Conservation (phyloP, 2,888 invertebrate species). For the Drosophila colorata region DNA sequence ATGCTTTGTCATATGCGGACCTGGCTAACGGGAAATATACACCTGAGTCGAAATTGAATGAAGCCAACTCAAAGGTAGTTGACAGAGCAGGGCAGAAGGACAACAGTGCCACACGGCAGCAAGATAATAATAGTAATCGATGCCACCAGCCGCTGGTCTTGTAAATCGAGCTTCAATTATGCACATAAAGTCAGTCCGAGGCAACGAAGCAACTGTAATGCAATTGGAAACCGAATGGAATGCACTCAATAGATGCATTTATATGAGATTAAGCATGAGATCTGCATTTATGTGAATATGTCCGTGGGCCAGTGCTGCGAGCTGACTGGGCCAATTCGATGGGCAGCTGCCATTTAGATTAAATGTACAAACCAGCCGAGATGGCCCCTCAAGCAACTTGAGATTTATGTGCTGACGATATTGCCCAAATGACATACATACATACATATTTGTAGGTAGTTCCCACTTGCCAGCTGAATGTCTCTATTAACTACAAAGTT, state of each 20-base stretch:
- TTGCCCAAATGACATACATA: conserved; percentile 3
- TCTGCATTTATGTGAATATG: conserved; percentile 2
- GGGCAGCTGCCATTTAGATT: conserved; percentile 24
- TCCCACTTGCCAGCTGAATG: conserved; percentile 27
- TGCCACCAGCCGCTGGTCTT: conserved; percentile 23
- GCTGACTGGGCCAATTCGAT: conserved; percentile 16
- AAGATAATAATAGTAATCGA: conserved; percentile 54
- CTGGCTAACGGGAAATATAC: conserved; percentile 10
- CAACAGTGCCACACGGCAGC: conserved; percentile 7
- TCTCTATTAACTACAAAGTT: conserved; percentile 46
- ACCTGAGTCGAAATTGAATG: conserved; percentile 49
- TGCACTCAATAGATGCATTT: conserved; percentile 44
- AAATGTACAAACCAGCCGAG: conserved; percentile 4
- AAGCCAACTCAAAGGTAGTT: neutral
- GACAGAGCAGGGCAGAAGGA: neutral
- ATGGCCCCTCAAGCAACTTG: conserved; percentile 12
- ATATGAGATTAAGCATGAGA: conserved; percentile 8
- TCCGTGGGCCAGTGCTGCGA: neutral
- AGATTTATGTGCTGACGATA: conserved; percentile 37
- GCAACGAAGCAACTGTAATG: conserved; percentile 18
- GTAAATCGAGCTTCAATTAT: conserved; percentile 44
- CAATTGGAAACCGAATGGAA: conserved; percentile 32
- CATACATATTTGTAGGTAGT: conserved; percentile 10
- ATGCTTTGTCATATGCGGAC: conserved; percentile 26
- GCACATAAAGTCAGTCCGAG: conserved; percentile 14